phyloP scores from a whole-genome alignment of 2,113 vertebrate species.

The Elanoides forficatus region DNA sequence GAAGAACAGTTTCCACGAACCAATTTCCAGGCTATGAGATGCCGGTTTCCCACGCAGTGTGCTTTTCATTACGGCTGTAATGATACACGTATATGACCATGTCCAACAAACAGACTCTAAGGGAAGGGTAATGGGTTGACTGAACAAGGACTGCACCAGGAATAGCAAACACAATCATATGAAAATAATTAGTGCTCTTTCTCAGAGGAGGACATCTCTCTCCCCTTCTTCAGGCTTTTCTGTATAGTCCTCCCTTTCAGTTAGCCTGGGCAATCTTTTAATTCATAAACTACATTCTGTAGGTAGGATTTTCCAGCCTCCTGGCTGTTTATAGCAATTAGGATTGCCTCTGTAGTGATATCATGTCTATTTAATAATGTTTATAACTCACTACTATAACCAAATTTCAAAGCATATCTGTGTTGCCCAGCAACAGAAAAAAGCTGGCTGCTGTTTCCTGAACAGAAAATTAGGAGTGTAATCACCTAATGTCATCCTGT shows the following conservation, averaged over 20 bases:
- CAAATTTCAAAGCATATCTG: conserved; percentile 13
- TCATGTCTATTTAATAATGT: conserved; percentile 1
- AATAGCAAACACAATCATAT: neutral
- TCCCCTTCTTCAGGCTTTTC: neutral
- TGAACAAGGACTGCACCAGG: neutral
- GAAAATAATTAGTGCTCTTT: neutral
- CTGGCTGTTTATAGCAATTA: neutral
- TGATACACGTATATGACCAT: neutral
- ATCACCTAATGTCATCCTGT: conserved; percentile 20
- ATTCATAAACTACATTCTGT: neutral
- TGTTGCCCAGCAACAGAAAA: conserved; percentile 47
- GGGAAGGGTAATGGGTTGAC: neutral
- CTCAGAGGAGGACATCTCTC: neutral
- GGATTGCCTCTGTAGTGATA: conserved; percentile 6
- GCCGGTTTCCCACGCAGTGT: neutral
- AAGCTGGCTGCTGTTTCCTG: conserved; percentile 13
- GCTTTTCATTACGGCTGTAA: neutral
- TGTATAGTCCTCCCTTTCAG: neutral
- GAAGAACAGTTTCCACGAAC: neutral
- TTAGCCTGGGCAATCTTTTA: neutral
- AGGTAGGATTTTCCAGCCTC: neutral
- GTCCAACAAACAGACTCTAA: neutral
- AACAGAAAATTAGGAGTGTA: conserved; percentile 25
- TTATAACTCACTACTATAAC: neutral
- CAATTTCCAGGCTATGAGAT: neutral